Conservation (phyloP, 2,113 vertebrate species). For the Ifrita kowaldi region DNA sequence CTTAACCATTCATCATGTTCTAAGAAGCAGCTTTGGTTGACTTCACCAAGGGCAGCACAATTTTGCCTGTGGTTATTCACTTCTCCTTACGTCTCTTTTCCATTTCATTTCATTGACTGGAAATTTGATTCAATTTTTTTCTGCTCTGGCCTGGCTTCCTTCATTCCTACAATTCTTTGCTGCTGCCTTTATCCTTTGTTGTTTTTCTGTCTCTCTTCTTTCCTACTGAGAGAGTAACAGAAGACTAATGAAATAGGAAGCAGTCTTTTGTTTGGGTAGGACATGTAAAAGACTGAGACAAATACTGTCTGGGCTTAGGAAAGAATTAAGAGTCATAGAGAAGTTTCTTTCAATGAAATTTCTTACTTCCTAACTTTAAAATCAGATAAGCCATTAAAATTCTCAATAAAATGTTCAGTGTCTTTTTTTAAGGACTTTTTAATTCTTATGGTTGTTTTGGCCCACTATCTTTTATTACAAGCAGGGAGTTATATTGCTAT, state of each 20-base stretch:
- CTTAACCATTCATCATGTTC: conserved; percentile 35
- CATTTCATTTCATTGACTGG: conserved; percentile 22
- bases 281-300: not conserved
- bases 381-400: not conserved
- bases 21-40: conserved; percentile 5
- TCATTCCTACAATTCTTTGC: not conserved
- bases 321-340: not conserved
- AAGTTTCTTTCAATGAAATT: not conserved
- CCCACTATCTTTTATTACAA: not conserved
- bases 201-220: not conserved
- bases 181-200: not conserved
- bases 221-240: not conserved
- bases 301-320: not conserved
- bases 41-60: conserved; percentile 19
- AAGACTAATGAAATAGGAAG: not conserved
- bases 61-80: conserved; percentile 17
- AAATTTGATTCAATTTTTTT: not conserved
- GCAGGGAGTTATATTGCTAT: not conserved
- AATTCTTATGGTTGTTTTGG: not conserved
- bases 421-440: not conserved
- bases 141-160: not conserved
- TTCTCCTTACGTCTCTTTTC: not conserved
- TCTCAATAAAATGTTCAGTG: not conserved
- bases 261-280: not conserved
- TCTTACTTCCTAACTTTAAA: not conserved